phyloP scores from a whole-genome alignment of 2,797 vertebrate genomes.

The Sebastes alutus region DNA sequence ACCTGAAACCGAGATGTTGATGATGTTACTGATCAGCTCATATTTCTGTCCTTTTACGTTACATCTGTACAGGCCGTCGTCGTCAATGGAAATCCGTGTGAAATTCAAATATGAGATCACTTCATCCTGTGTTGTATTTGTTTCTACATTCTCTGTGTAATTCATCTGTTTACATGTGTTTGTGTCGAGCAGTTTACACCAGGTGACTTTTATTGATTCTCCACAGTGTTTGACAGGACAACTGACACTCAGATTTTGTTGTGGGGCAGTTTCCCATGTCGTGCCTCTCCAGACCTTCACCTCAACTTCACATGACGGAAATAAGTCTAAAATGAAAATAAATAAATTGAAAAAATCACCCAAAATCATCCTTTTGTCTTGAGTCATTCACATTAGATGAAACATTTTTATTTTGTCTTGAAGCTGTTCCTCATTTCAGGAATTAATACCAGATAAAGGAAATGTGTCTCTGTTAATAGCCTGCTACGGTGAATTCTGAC shows the following conservation, averaged over 20 bases:
- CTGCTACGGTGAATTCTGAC: background rate
- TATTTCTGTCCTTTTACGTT: rapidly evolving
- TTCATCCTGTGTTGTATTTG: background rate
- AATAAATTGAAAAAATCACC: background rate
- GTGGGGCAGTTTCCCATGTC: background rate
- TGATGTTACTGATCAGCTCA: background rate
- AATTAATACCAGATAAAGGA: background rate
- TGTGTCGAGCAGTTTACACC: conserved; percentile 48
- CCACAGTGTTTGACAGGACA: conserved; percentile 60
- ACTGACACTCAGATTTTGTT: conserved; percentile 1
- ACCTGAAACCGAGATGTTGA: conserved; percentile 74
- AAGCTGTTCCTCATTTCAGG: background rate
- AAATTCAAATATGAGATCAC: conserved; percentile 65
- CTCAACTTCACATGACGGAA: conserved; percentile 14
- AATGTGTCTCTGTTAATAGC: background rate
- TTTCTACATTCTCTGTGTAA: conserved; percentile 8
- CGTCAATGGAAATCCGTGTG: conserved; percentile 32
- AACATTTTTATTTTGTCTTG: background rate
- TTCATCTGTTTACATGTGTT: background rate
- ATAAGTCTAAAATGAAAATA: background rate
- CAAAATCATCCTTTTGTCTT: background rate
- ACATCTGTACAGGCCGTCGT: conserved; percentile 66
- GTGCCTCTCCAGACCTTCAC: conserved; percentile 6
- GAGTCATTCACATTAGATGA: background rate
- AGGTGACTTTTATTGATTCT: conserved; percentile 19